Base-by-base conservation (phyloP, 1,140 invertebrate genomes). In the Neodiprion fabricii region DNA sequence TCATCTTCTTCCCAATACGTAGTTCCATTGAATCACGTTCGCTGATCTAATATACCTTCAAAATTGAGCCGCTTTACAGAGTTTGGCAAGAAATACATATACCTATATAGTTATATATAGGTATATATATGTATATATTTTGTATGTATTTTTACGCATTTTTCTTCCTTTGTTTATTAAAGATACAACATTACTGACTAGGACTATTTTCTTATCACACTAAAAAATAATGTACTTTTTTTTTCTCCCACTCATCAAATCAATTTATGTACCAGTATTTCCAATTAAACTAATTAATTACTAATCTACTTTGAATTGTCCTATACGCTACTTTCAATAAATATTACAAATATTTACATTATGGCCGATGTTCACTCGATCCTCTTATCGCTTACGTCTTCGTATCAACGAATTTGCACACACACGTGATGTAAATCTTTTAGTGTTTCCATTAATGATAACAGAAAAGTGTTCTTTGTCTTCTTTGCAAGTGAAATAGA, bases 281-380 rank as follows among this genome's bases (percentile, higher is more conserved):
- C 78, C 77, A 74, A 80, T 77, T 79, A 74, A 74, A 76, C 78
- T 78, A 74, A 78, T 79, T 77, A 78, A 78, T 71, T 74, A 72
- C 78, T 81, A 81, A 69, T 77, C 79, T 81, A 81, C 76, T 72
- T 72, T 65, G 74, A 69, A 71, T 73, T 81, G 12, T 67, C 72
- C 40, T 17, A 71, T 49, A 49, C 48, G n/a, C n/a, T 75, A 67
- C 47, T n/a, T 78, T 79, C 78, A 86, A 87, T 88, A 88, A 87
- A 88, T 87, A 86, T 87, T 88, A 88, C 86, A 88, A 85, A 76
- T 88, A 88, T 88, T 81, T 88, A 88, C 87, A 88, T 21, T 69
- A 47, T 69, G 67, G 40, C 67, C 67, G 67, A 69, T 11, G 11
- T 21, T 23, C 21, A 69, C 17, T 4, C 14, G 21, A 69, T 21